phyloP scores from a whole-genome alignment of 2,113 vertebrate genomes.

The Chroicocephalus ridibundus region DNA sequence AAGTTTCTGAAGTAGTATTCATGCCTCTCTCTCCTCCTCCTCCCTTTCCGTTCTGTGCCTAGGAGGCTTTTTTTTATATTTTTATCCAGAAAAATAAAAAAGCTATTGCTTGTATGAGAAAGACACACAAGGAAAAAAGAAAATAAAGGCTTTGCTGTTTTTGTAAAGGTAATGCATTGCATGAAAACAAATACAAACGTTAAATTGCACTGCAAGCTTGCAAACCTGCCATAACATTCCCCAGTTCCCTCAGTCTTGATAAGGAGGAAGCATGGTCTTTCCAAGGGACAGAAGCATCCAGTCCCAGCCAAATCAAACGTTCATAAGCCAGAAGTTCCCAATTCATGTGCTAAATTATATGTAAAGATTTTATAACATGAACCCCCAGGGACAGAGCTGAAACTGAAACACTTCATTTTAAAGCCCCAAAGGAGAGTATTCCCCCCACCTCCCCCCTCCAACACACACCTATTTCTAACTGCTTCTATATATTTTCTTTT shows the following conservation, averaged over 20 bases:
- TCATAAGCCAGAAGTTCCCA: background rate
- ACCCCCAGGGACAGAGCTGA: background rate
- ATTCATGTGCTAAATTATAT: background rate
- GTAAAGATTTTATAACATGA: background rate
- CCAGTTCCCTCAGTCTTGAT: background rate
- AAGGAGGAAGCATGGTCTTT: background rate
- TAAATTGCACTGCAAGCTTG: background rate
- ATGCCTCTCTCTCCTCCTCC: background rate
- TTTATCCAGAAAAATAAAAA: background rate
- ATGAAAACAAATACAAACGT: background rate
- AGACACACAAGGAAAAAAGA: background rate
- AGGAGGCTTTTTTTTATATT: background rate
- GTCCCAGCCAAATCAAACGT: background rate
- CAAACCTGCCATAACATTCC: background rate
- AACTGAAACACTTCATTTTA: background rate
- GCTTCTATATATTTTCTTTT: background rate
- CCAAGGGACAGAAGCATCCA: background rate
- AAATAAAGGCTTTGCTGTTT: background rate
- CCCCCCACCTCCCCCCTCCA: background rate
- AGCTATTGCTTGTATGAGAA: background rate
- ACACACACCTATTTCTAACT: background rate
- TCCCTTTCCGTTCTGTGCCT: background rate
- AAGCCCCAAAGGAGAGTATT: background rate
- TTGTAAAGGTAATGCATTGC: background rate
- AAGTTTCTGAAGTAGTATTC: background rate